Evolutionary conservation across 2,888 invertebrate genomes (phyloP).

Genomic region (Alloscopus bannaensis): DNA sequence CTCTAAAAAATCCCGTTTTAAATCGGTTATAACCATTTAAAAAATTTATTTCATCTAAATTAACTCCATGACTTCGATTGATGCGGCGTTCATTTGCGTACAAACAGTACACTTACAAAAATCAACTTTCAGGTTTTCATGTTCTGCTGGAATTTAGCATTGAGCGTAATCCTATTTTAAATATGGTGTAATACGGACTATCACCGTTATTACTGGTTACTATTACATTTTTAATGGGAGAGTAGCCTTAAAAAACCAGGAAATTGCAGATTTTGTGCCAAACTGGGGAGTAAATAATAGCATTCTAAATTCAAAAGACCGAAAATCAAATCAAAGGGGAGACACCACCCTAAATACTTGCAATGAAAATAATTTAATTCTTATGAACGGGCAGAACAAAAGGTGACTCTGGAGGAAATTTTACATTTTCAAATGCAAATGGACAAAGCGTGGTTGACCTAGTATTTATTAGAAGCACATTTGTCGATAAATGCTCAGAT

Average conservation of each 20-base stretch:
- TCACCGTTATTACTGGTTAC: no score
- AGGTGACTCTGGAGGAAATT: slow-evolving; percentile 21
- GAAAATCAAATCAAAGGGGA: slow-evolving; percentile 4
- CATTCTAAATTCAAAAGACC: neutral
- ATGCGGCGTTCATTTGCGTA: no score
- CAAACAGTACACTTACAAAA: no score
- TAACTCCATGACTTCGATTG: no score
- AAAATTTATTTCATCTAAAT: no score
- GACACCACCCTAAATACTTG: neutral
- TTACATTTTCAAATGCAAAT: slow-evolving; percentile 14
- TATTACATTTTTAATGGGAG: slow-evolving; percentile 55
- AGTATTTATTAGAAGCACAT: slow-evolving; percentile 2
- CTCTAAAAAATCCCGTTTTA: no score
- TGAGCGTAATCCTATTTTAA: no score
- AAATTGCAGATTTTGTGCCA: neutral
- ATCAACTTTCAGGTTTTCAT: no score
- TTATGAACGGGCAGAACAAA: slow-evolving; percentile 45
- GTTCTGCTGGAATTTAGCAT: no score
- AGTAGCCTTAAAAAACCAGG: neutral
- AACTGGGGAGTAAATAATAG: slow-evolving; percentile 3
- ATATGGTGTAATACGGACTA: no score
- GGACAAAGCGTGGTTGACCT: slow-evolving; percentile 47
- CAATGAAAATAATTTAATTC: neutral
- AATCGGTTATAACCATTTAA: no score
- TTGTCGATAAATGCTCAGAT: neutral